Percentiles rank a stretch among this genome's conserved stretches.
Conservation (phyloP, 2,888 invertebrate species). For the Sphinx pinastri region DNA sequence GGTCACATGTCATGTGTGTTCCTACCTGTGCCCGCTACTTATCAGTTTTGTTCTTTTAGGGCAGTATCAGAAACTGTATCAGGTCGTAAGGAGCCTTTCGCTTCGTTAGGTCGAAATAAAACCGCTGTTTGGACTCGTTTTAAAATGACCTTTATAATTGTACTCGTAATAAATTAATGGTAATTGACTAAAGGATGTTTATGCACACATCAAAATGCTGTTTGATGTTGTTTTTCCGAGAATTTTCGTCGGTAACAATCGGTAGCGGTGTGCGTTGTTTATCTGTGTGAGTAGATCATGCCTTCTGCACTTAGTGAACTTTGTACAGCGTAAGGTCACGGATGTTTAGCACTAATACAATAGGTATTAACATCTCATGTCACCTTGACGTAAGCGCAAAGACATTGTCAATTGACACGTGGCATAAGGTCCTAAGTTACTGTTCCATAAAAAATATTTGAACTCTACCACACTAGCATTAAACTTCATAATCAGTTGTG, state of each 20-base stretch:
- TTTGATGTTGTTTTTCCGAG: conserved; percentile 44
- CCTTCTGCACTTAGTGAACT: conserved; percentile 76
- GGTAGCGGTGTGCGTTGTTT: conserved; percentile 42
- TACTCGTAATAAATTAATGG: not conserved
- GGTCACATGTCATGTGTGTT: conserved; percentile 80
- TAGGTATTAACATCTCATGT: conserved; percentile 79
- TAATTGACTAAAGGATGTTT: conserved; percentile 33
- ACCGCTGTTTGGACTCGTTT: not conserved
- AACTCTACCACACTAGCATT: conserved; percentile 48
- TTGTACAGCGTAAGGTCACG: conserved; percentile 80
- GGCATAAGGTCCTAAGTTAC: conserved; percentile 45
- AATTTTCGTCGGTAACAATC: conserved; percentile 50
- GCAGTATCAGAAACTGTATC: conserved; percentile 53
- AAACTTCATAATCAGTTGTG: conserved; percentile 51
- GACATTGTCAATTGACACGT: conserved; percentile 55
- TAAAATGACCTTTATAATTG: conserved; percentile 6
- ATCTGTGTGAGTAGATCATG: conserved; percentile 56
- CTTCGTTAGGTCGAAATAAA: conserved; percentile 34
- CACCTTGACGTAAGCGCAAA: conserved; percentile 79
- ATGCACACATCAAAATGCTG: conserved; percentile 34
- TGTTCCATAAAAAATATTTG: conserved; percentile 37
- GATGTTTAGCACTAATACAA: conserved; percentile 79
- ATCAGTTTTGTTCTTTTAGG: conserved; percentile 75
- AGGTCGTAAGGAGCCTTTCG: conserved; percentile 36
- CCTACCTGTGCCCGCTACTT: conserved; percentile 78